Percentiles rank a stretch among this genome's conserved stretches.
These are phyloP conservation scores for Xerus rutilus DNA, from an alignment of 2,797 vertebrate species.

Conservation along the genomic window DNA sequence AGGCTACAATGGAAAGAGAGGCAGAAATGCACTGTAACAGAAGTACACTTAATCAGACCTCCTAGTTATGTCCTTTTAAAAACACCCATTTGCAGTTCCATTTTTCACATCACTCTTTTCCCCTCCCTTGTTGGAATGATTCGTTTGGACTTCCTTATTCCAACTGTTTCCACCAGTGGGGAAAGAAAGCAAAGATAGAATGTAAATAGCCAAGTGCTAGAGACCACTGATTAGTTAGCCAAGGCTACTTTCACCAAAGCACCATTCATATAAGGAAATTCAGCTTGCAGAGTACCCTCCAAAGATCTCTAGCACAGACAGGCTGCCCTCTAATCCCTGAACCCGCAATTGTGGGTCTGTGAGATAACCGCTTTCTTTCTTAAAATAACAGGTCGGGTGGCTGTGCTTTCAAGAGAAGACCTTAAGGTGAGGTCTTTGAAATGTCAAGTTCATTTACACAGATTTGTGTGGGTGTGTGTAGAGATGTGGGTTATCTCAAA, in stretches of 20 bases:
- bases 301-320: constrained; percentile 13
- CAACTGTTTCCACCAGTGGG: constrained; percentile 29
- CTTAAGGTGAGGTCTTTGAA: constrained; percentile 64
- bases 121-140: constrained; percentile 25
- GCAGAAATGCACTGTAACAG: not conserved
- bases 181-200: constrained; percentile 16
- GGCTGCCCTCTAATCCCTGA: constrained; percentile 35
- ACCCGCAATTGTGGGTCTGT: constrained; percentile 34
- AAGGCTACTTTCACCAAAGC: not conserved
- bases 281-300: not conserved
- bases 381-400: constrained; percentile 13
- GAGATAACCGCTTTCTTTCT: constrained; percentile 65
- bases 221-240: constrained; percentile 5
- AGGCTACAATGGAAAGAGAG: not conserved
- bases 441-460: constrained; percentile 77
- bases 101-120: constrained; percentile 45
- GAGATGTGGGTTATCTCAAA: constrained; percentile 80
- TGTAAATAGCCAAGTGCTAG: not conserved
- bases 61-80: constrained; percentile 4
- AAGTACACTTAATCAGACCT: not conserved
- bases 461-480: constrained; percentile 66
- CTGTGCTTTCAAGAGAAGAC: constrained; percentile 65
- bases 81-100: constrained; percentile 54
- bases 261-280: constrained; percentile 34
- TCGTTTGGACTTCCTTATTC: constrained; percentile 63